Percentiles rank a stretch among this genome's conserved stretches.
These are phyloP conservation scores for Capitulum mitella DNA, from an alignment of 2,888 invertebrate species.

Conservation along the genomic window DNA sequence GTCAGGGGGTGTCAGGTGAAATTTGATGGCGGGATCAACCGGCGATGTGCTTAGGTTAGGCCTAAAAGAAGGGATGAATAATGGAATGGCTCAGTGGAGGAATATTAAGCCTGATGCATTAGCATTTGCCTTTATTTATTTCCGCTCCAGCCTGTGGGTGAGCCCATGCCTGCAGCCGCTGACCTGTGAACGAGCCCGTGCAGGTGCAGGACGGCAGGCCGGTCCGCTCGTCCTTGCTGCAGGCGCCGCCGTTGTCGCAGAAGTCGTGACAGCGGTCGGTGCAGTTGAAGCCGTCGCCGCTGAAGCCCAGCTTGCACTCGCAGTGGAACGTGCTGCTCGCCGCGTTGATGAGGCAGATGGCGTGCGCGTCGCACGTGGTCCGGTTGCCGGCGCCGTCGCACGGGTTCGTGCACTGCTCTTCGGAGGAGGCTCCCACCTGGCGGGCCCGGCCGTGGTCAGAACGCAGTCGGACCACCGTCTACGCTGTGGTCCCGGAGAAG, in stretches of 20 bases:
- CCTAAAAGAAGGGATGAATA: no score
- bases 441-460: no score
- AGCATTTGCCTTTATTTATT: no score
- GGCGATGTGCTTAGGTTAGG: no score
- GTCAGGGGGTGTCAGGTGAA: no score
- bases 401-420: constrained; percentile 79
- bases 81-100: no score
- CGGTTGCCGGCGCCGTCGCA: constrained; percentile 68
- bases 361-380: constrained; percentile 78
- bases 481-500: no score
- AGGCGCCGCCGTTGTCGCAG: constrained; percentile 84
- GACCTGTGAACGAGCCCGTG: constrained; percentile 83
- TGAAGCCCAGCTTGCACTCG: constrained; percentile 87
- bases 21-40: no score
- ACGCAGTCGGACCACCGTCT: no score
- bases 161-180: no score
- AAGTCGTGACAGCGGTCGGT: constrained; percentile 71
- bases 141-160: no score
- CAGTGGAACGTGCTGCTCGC: constrained; percentile 65
- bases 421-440: constrained; percentile 50
- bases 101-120: no score
- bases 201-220: constrained; percentile 83
- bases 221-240: constrained; percentile 57
- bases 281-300: constrained; percentile 72
- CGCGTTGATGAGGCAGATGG: constrained; percentile 72